Conservation (phyloP, 1,140 invertebrate species). For the Atta colombica region DNA sequence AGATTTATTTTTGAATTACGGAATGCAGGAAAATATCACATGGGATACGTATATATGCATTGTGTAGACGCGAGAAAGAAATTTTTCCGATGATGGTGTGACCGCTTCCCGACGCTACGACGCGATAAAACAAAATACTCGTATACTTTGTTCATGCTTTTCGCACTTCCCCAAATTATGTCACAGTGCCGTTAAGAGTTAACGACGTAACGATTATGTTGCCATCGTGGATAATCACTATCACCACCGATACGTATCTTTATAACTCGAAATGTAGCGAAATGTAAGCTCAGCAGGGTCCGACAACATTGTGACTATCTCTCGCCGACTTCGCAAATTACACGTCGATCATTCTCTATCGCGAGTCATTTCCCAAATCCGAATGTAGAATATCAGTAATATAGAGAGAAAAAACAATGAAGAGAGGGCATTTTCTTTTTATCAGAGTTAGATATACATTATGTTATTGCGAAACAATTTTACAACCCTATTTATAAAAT, state of each 20-base stretch:
- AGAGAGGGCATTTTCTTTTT: not conserved
- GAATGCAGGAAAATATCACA: conserved; percentile 35
- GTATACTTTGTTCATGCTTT: conserved; percentile 50
- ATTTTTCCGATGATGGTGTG: conserved; percentile 61
- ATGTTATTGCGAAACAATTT: not conserved
- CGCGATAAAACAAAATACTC: conserved; percentile 72
- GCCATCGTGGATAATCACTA: conserved; percentile 84
- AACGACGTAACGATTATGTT: conserved; percentile 84
- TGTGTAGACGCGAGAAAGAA: conserved; percentile 28
- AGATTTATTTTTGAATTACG: conserved; percentile 50
- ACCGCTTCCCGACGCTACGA: conserved; percentile 64
- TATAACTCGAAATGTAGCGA: conserved; percentile 80
- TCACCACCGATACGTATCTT: conserved; percentile 83
- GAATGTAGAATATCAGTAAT: not conserved
- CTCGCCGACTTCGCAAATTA: conserved; percentile 32
- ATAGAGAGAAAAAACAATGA: not conserved
- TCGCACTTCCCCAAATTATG: conserved; percentile 67
- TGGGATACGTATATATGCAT: conserved; percentile 4
- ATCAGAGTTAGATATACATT: not conserved
- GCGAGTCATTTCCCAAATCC: conserved; percentile 41
- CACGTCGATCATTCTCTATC: conserved; percentile 18
- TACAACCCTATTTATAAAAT: not conserved
- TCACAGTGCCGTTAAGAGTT: conserved; percentile 81
- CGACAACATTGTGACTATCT: not conserved
- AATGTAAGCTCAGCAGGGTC: conserved; percentile 40